Conservation (phyloP, 2,888 invertebrate genomes). For the Morinoia aosen region DNA sequence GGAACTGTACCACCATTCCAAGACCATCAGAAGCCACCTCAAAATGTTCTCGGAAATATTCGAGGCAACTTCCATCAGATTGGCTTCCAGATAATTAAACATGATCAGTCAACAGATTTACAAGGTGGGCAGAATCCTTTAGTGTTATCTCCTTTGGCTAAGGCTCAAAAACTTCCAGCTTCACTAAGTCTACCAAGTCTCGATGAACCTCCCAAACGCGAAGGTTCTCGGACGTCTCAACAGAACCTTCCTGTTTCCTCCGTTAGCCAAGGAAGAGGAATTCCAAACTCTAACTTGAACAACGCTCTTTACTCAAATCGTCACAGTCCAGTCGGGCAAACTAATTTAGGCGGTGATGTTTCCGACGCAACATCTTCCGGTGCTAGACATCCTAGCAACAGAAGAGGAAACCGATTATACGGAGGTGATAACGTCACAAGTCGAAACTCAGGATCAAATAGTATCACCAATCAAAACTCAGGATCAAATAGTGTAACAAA, state of each 20-base stretch:
- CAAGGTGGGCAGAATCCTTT: background rate
- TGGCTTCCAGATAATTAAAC: background rate
- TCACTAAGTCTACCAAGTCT: background rate
- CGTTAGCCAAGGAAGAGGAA: background rate
- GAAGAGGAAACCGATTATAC: background rate
- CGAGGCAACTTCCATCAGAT: background rate
- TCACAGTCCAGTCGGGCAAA: background rate
- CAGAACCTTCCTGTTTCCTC: background rate
- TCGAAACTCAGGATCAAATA: background rate
- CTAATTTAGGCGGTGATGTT: background rate
- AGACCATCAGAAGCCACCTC: background rate
- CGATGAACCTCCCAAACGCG: background rate
- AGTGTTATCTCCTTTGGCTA: background rate
- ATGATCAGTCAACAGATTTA: background rate
- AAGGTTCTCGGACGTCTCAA: background rate
- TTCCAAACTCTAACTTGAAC: background rate
- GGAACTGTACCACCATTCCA: background rate
- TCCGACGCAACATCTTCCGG: background rate
- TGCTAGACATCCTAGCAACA: background rate
- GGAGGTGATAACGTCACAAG: background rate
- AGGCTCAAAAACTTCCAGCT: background rate
- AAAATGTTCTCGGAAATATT: background rate
- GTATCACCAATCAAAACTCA: background rate
- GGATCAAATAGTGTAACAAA: too few relatives aligned
- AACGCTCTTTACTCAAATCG: background rate